phyloP scores from a whole-genome alignment of 2,797 vertebrate species.

The Dipus sagitta region DNA sequence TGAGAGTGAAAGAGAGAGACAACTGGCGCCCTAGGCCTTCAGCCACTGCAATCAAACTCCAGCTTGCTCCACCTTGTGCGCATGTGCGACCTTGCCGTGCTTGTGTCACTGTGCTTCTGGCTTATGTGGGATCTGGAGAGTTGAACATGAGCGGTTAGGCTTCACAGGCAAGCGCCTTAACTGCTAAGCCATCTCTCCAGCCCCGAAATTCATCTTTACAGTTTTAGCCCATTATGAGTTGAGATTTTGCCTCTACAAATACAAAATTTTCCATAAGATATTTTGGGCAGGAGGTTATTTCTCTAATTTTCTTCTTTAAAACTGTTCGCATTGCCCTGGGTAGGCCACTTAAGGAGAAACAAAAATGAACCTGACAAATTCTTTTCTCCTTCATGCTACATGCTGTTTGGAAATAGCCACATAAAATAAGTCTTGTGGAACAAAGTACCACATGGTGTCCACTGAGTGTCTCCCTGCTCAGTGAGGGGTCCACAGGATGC shows the following conservation, averaged over 20 bases:
- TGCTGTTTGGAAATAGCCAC: not conserved
- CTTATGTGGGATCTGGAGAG: too few species aligned
- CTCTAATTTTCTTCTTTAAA: not conserved
- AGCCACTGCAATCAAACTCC: too few species aligned
- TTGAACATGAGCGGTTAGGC: too few species aligned
- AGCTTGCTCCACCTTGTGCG: too few species aligned
- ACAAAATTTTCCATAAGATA: not conserved
- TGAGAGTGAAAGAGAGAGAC: too few species aligned
- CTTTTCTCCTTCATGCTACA: not conserved
- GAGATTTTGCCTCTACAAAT: not conserved
- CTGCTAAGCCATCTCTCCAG: too few species aligned
- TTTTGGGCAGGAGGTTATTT: not conserved
- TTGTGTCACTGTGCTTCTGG: too few species aligned
- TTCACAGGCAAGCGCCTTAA: too few species aligned
- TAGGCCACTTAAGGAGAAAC: not conserved
- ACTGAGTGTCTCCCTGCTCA: not conserved
- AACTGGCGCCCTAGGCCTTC: too few species aligned
- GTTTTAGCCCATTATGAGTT: not conserved
- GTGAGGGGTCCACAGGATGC: not conserved
- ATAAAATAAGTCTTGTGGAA: not conserved
- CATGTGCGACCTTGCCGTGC: too few species aligned
- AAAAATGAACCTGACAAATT: not conserved
- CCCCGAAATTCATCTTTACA: not conserved
- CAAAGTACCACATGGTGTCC: not conserved
- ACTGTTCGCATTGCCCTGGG: not conserved